phyloP scores from a whole-genome alignment of 2,888 invertebrate species.

The Ophonus ardosiacus region DNA sequence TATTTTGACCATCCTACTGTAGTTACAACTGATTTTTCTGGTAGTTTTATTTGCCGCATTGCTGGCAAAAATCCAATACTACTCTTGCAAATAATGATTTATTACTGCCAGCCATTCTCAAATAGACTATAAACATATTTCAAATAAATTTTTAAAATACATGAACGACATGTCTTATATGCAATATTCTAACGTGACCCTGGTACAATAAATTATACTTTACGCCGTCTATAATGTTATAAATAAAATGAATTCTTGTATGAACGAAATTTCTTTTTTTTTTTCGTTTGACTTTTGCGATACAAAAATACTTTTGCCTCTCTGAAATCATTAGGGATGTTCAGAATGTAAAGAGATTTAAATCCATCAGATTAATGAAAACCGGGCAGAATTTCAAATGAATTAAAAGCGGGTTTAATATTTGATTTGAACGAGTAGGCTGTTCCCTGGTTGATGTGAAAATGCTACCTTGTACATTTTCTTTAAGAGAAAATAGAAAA shows the following conservation, averaged over 20 bases:
- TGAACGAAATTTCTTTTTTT: not conserved
- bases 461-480: slow-evolving; percentile 45
- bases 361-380: slow-evolving; percentile 44
- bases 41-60: too few relatives aligned
- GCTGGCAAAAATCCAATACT: too few relatives aligned
- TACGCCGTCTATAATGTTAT: not conserved
- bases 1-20: too few relatives aligned
- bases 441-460: slow-evolving; percentile 25
- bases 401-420: slow-evolving; percentile 35
- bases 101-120: too few relatives aligned
- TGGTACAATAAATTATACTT: not conserved
- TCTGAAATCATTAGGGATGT: slow-evolving; percentile 4
- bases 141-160: too few relatives aligned
- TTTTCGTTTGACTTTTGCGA: too few relatives aligned
- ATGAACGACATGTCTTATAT: too few relatives aligned
- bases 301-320: not conserved
- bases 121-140: too few relatives aligned
- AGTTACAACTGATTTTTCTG: too few relatives aligned
- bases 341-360: slow-evolving; percentile 27
- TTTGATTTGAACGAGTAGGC: slow-evolving; percentile 13
- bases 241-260: not conserved
- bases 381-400: slow-evolving; percentile 13
- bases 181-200: too few relatives aligned
- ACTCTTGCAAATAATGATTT: too few relatives aligned
- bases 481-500: slow-evolving; percentile 56